phyloP scores from a whole-genome alignment of 37 sponge, comb jelly and placozoan genomes.

The Spongilla lacustris region DNA sequence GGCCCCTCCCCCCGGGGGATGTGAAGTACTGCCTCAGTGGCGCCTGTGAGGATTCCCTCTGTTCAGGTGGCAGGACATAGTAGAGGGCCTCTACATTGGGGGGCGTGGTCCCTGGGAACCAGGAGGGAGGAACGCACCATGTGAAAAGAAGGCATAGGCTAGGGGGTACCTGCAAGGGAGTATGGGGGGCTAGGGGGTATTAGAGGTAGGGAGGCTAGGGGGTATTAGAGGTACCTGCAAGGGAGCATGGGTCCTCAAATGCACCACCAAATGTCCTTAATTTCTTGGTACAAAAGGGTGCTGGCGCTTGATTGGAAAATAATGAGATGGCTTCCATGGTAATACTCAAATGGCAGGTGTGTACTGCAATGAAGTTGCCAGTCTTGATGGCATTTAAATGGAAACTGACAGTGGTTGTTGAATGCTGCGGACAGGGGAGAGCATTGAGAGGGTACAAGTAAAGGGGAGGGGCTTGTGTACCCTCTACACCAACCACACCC shows the following conservation, averaged over 20 bases:
- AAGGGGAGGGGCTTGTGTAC: not conserved
- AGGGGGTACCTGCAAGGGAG: too few relatives aligned
- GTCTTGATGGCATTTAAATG: conserved; percentile 1
- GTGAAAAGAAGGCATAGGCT: too few relatives aligned
- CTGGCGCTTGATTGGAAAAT: not conserved
- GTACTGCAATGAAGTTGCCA: not conserved
- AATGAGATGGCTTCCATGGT: not conserved
- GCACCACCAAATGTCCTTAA: conserved; percentile 46
- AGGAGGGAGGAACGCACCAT: not conserved
- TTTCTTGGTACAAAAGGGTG: conserved; percentile 11
- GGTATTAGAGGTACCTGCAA: not conserved
- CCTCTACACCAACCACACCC: not conserved
- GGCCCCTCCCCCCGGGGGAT: conserved; percentile 16
- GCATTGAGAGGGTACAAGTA: not conserved
- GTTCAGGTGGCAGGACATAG: not conserved
- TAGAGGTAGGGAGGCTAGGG: not conserved
- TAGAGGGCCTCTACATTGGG: not conserved
- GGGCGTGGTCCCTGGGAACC: not conserved
- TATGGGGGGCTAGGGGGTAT: too few relatives aligned
- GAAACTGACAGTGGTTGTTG: conserved; percentile 1
- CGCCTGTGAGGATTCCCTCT: conserved; percentile 70
- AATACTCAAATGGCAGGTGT: conserved; percentile 30
- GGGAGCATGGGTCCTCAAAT: conserved; percentile 52
- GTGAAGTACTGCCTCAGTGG: conserved; percentile 1
- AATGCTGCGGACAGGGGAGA: not conserved